Conservation (phyloP, 2,113 vertebrate species). For the Astur gentilis region DNA sequence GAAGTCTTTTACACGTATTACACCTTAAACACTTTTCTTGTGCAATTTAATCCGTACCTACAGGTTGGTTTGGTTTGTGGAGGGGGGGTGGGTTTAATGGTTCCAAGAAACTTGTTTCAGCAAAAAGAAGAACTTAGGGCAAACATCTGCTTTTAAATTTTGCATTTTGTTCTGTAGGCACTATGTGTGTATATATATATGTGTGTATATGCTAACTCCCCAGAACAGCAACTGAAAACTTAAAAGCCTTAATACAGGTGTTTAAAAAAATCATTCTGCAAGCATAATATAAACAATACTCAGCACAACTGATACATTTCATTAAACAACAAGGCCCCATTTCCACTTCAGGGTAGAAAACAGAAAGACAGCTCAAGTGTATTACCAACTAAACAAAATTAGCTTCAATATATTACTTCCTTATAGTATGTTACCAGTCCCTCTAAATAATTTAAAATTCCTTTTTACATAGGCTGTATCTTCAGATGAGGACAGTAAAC, state of each 20-base stretch:
- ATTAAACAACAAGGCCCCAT: not conserved
- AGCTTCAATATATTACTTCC: not conserved
- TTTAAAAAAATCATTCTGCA: not conserved
- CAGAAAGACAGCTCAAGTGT: not conserved
- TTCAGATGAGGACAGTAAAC: not conserved
- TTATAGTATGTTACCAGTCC: not conserved
- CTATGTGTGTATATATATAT: not conserved
- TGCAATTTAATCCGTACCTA: not conserved
- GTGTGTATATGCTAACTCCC: not conserved
- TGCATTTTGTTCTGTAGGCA: not conserved
- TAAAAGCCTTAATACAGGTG: not conserved
- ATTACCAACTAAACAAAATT: not conserved
- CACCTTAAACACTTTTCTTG: not conserved
- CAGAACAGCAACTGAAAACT: not conserved
- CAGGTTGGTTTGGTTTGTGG: not conserved
- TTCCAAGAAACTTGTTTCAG: not conserved
- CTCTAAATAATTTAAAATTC: not conserved
- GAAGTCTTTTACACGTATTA: not conserved
- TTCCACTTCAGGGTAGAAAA: not conserved
- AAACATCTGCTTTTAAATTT: not conserved
- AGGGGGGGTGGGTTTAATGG: not conserved
- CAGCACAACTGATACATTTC: not conserved
- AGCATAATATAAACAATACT: not conserved
- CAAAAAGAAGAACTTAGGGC: not conserved
- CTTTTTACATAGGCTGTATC: not conserved